Percentiles rank a stretch among this genome's conserved stretches.
Evolutionary conservation across 1,140 invertebrate genomes (phyloP).

Genomic region (Homalodisca vitripennis): DNA sequence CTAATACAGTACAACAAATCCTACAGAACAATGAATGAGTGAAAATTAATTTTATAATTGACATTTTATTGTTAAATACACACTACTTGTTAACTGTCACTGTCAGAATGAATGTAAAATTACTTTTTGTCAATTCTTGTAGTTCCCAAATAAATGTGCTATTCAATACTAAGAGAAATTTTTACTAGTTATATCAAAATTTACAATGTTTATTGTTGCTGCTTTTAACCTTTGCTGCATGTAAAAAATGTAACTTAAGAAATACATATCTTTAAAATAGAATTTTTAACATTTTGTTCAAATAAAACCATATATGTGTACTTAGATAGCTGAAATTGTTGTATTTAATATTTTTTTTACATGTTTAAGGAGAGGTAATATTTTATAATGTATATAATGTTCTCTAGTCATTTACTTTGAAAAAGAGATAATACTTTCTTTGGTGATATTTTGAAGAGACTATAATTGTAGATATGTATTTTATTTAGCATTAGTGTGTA

Average conservation of each 20-base stretch:
- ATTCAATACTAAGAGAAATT: too few species aligned
- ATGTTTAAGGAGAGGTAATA: neutral
- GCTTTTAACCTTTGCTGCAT: neutral
- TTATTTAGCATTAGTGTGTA: slow-evolving; percentile 19
- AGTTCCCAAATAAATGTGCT: too few species aligned
- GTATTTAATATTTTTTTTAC: neutral
- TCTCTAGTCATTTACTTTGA: neutral
- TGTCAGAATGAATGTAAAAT: too few species aligned
- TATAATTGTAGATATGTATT: slow-evolving; percentile 26
- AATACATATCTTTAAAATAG: slow-evolving; percentile 4
- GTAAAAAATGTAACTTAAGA: slow-evolving; percentile 4
- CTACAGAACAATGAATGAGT: too few species aligned
- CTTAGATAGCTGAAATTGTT: slow-evolving; percentile 5
- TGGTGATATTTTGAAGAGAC: slow-evolving; percentile 10
- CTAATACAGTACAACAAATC: too few species aligned
- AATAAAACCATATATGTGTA: neutral
- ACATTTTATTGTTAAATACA: too few species aligned
- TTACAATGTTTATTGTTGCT: too few species aligned
- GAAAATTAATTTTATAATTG: too few species aligned
- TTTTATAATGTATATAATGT: slow-evolving; percentile 8
- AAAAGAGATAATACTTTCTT: slow-evolving; percentile 3
- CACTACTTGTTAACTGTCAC: too few species aligned
- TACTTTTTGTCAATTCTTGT: too few species aligned
- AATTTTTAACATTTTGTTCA: neutral
- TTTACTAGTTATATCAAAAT: too few species aligned